Conservation (phyloP, 2,888 invertebrate genomes). For the Poecilus cupreus region DNA sequence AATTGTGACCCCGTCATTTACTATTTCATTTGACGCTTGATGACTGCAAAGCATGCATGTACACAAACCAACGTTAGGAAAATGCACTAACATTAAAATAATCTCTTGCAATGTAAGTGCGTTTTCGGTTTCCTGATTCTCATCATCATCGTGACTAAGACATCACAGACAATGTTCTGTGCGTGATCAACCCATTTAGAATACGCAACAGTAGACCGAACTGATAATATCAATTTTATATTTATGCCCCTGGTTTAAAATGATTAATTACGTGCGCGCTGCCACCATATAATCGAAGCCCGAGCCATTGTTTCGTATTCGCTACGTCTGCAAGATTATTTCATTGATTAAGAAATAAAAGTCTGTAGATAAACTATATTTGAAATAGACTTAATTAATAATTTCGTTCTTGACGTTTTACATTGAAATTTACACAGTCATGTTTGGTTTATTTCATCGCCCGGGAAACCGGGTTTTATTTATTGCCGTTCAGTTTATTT, state of each 20-base stretch:
- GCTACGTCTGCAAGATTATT: constrained; percentile 9
- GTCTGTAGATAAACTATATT: constrained; percentile 6
- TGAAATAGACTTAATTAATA: constrained; percentile 16
- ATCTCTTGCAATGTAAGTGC: constrained; percentile 44
- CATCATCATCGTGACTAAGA: background rate
- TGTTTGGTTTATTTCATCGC: background rate
- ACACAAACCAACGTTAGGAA: background rate
- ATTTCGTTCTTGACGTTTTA: constrained; percentile 22
- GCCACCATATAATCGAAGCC: constrained; percentile 25
- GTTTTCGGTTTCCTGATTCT: background rate
- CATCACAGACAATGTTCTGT: background rate
- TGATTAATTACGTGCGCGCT: constrained; percentile 47
- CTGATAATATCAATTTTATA: constrained; percentile 51
- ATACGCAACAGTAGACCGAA: constrained; percentile 6
- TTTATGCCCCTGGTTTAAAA: constrained; percentile 36
- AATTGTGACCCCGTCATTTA: background rate
- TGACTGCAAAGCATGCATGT: constrained; percentile 11
- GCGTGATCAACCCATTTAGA: background rate
- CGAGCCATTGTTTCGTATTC: constrained; percentile 39
- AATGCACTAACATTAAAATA: constrained; percentile 44
- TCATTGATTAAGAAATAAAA: constrained; percentile 46
- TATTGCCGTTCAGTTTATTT: constrained; percentile 38
- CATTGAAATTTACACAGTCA: background rate
- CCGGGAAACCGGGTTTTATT: constrained; percentile 4
- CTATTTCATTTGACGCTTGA: background rate